These are phyloP conservation scores for Drosophila bifasciata DNA, from an alignment of 1,140 invertebrate genomes.

Conservation along the genomic window DNA sequence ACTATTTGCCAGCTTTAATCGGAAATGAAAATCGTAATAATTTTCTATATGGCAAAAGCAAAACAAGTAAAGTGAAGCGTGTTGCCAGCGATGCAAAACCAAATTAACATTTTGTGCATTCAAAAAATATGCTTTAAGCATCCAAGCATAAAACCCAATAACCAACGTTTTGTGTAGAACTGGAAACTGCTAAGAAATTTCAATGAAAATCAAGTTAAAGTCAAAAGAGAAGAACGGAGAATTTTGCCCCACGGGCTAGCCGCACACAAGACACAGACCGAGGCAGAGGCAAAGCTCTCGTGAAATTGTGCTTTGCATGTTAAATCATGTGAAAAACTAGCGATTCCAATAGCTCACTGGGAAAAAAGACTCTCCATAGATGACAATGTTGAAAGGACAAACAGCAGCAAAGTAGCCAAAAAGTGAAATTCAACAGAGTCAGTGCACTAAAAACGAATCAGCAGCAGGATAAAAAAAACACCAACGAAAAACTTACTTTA, in stretches of 20 bases:
- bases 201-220: conserved; percentile 27
- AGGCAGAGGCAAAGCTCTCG: conserved; percentile 7
- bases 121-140: conserved; percentile 7
- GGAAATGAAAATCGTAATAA: not conserved
- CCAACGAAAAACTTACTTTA: too few species aligned
- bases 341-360: conserved; percentile 20
- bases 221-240: conserved; percentile 4
- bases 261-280: too few species aligned
- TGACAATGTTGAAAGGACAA: conserved; percentile 14
- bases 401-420: conserved; percentile 26
- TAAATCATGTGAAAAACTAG: conserved; percentile 62
- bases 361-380: conserved; percentile 6
- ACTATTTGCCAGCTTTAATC: conserved; percentile 11
- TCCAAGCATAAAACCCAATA: too few species aligned
- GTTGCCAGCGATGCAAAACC: not conserved
- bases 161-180: not conserved
- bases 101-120: not conserved
- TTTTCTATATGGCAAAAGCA: conserved; percentile 2
- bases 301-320: conserved; percentile 51
- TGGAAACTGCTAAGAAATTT: not conserved
- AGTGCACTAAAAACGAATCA: conserved; percentile 17
- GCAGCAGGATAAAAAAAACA: too few species aligned
- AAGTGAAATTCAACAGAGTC: conserved; percentile 24
- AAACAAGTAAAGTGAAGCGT: conserved; percentile 20
- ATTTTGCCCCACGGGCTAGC: conserved; percentile 18